Conservation (phyloP, 2,888 invertebrate species). For the Graphium colonna region DNA sequence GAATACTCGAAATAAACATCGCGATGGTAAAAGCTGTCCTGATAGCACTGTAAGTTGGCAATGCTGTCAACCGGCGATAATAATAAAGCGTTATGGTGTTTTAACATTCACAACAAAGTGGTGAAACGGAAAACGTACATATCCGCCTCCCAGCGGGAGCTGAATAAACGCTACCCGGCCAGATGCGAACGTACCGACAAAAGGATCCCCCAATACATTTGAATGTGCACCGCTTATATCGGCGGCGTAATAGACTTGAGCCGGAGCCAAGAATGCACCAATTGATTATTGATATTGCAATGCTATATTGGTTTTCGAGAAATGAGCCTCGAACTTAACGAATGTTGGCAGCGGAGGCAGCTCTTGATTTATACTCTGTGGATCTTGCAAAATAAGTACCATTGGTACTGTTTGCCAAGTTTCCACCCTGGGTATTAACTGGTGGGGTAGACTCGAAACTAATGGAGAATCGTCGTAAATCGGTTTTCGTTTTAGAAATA, state of each 20-base stretch:
- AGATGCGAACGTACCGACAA: conserved; percentile 39
- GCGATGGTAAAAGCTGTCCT: no score
- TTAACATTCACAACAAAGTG: conserved; percentile 17
- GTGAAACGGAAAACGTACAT: conserved; percentile 1
- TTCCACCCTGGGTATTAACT: conserved; percentile 23
- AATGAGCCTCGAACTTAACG: conserved; percentile 45
- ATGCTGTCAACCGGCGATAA: background rate
- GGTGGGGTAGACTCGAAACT: conserved; percentile 2
- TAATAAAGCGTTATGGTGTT: conserved; percentile 11
- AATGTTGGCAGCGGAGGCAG: conserved; percentile 26
- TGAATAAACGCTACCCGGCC: conserved; percentile 26
- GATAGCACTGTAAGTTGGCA: no score
- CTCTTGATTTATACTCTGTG: conserved; percentile 31
- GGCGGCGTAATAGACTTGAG: conserved; percentile 72
- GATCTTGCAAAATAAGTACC: conserved; percentile 26
- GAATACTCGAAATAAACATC: no score
- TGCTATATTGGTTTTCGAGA: conserved; percentile 65
- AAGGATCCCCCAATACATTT: conserved; percentile 49
- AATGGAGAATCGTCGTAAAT: background rate
- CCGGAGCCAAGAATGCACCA: conserved; percentile 73
- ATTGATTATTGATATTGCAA: conserved; percentile 79
- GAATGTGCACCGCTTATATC: conserved; percentile 40
- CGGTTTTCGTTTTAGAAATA: background rate
- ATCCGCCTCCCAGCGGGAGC: conserved; percentile 17
- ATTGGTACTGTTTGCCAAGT: conserved; percentile 25